A percentile compares a stretch with the other conserved stretches of the same genome.
Conservation (phyloP, 2,888 invertebrate species). For the Limnephilus marmoratus region DNA sequence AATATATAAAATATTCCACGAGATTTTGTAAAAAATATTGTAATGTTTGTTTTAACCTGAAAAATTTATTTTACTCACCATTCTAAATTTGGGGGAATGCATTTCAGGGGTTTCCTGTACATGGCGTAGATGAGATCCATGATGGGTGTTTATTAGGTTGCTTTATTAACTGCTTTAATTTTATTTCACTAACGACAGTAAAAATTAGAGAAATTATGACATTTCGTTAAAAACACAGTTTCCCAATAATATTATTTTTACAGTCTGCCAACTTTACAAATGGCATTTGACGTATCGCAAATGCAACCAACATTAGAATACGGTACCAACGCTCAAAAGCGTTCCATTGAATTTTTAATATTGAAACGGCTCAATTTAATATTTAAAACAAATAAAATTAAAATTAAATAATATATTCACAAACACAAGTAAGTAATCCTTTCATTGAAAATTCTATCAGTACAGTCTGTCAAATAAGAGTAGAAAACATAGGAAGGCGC, state of each 20-base stretch:
- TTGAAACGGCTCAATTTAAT: background rate
- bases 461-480: too few relatives aligned
- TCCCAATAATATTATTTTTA: background rate
- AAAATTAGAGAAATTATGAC: slow-evolving; percentile 31
- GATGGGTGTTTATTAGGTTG: slow-evolving; percentile 48
- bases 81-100: slow-evolving; percentile 75
- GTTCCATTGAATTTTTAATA: too few relatives aligned
- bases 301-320: background rate
- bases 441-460: too few relatives aligned
- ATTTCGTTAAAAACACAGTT: background rate
- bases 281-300: background rate
- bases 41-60: slow-evolving; percentile 51
- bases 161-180: background rate
- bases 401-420: too few relatives aligned
- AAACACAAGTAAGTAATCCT: too few relatives aligned
- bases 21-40: slow-evolving; percentile 7
- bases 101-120: slow-evolving; percentile 76
- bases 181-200: background rate
- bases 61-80: slow-evolving; percentile 69
- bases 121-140: slow-evolving; percentile 78
- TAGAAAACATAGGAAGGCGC: too few relatives aligned
- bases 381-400: too few relatives aligned
- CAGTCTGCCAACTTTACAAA: background rate
- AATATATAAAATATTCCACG: background rate
- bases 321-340: slow-evolving; percentile 7